These are phyloP conservation scores for Odontomachus brunneus DNA, from an alignment of 1,140 invertebrate species.

Conservation along the genomic window DNA sequence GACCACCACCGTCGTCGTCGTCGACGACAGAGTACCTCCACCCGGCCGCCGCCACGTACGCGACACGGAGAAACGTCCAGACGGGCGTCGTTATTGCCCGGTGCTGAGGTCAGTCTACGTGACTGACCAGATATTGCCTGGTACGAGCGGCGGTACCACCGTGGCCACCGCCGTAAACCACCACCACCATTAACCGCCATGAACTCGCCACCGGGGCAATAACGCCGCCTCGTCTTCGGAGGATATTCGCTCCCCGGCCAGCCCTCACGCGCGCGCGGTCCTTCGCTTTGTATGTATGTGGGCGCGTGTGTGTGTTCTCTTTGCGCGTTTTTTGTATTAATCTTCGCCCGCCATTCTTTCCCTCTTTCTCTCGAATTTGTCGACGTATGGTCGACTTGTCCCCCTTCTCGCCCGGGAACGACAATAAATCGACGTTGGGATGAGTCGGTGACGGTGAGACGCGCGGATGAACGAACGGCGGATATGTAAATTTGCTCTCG, in stretches of 20 bases:
- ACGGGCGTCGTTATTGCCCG: slow-evolving; percentile 82
- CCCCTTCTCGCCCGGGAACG: not conserved
- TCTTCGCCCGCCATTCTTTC: not conserved
- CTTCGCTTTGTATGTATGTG: no score
- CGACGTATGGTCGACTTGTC: not conserved
- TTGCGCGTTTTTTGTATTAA: slow-evolving; percentile 57
- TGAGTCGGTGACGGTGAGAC: not conserved
- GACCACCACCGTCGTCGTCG: no score
- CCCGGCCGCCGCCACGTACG: slow-evolving; percentile 67
- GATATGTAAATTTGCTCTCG: not conserved
- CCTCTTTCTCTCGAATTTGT: slow-evolving; percentile 13
- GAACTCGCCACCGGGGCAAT: slow-evolving; percentile 80
- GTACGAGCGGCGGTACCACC: slow-evolving; percentile 71
- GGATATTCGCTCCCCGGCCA: slow-evolving; percentile 54
- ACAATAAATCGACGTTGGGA: not conserved
- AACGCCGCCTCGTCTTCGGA: slow-evolving; percentile 70
- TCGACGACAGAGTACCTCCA: slow-evolving; percentile 70
- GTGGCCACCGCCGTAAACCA: slow-evolving; percentile 76
- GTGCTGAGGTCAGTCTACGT: slow-evolving; percentile 84
- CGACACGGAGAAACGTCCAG: slow-evolving; percentile 78
- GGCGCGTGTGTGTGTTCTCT: slow-evolving; percentile 36
- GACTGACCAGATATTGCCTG: slow-evolving; percentile 83
- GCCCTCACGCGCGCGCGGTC: no score
- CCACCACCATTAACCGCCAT: slow-evolving; percentile 77
- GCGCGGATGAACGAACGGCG: not conserved